Conservation (phyloP, 2,888 invertebrate genomes). For the Pristionchus entomophagus region DNA sequence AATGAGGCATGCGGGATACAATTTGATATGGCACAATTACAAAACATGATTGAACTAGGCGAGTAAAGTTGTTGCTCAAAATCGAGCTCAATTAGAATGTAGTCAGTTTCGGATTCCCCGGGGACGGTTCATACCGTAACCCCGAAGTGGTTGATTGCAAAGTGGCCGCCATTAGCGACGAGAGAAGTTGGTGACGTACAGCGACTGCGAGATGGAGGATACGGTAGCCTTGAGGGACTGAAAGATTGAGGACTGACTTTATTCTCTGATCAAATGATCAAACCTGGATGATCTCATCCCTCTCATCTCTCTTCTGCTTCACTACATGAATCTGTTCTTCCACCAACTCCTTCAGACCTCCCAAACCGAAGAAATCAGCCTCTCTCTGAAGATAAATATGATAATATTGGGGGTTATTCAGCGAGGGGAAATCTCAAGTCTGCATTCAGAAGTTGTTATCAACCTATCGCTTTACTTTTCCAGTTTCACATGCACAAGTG, state of each 20-base stretch:
- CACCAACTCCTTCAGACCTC: slow-evolving; percentile 43
- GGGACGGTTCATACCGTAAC: neutral
- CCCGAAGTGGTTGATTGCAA: neutral
- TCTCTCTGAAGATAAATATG: slow-evolving; percentile 53
- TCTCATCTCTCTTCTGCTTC: slow-evolving; percentile 25
- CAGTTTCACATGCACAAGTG: too few species aligned
- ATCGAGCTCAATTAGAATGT: neutral
- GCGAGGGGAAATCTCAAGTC: too few species aligned
- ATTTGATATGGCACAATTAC: neutral
- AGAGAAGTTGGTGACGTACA: slow-evolving; percentile 47
- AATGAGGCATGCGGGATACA: neutral
- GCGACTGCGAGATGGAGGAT: slow-evolving; percentile 45
- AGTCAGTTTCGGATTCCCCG: neutral
- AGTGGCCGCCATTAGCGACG: slow-evolving; percentile 35
- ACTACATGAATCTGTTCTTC: slow-evolving; percentile 42
- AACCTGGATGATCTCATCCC: slow-evolving; percentile 42
- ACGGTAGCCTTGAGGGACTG: slow-evolving; percentile 46
- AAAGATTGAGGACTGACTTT: neutral
- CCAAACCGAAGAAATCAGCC: slow-evolving; percentile 54
- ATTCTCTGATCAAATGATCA: neutral
- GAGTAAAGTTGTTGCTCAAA: too few species aligned
- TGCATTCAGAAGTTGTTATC: too few species aligned
- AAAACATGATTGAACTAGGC: neutral
- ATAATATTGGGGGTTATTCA: too few species aligned
- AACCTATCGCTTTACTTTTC: too few species aligned